Base-by-base conservation (phyloP, 2,797 vertebrate genomes). In the Pangasius sanitwongsei region DNA sequence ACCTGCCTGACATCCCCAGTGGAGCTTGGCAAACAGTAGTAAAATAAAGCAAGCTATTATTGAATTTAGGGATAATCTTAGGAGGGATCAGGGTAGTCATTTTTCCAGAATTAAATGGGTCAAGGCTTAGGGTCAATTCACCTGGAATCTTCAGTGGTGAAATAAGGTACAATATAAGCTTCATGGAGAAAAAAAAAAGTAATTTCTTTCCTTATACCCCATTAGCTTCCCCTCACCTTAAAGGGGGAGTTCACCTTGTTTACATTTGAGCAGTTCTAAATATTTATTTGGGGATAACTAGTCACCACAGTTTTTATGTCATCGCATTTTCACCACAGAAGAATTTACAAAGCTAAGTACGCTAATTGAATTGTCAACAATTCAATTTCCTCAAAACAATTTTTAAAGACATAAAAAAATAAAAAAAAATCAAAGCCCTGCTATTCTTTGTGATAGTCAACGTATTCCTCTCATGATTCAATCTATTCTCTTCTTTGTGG, bases 91-190 rank as follows among this genome's bases (percentile, higher is more conserved):
- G 34, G 31, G n/a, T 16, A 78, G 48, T 34, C 53, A 37, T 82
- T 82, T 78, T 59, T 59, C 31, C 78, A 59, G 4, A 59, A 82
- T 59, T 37, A 82, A 82, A 82, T 82, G 18, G 20, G 20, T 81
- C 50, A 81, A 34, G 31, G 53, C 53, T 57, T 57, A 57, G 78
- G 31, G 78, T 81, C n/a, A 57, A 81, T 37, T 37, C 6, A 9
- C n/a, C 18, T 23, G 77, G 15, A 50, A 55, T 53, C 8, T 31
- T 12, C 18, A 81, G 9, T 37, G 1, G 31, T 11, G 18, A 23
- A 81, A 59, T 59, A 59, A 23, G 31, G 6, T 34, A 20, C 41
- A 4, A 57, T 57, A 80, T 57, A 55, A 37, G 18, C 18, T 81
- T 81, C 18, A 18, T 50, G 25, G 74, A 77, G 44, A 20, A 57